These are phyloP conservation scores for Caenorhabditis doughertyi DNA, from an alignment of 2,888 invertebrate genomes.

Conservation along the genomic window DNA sequence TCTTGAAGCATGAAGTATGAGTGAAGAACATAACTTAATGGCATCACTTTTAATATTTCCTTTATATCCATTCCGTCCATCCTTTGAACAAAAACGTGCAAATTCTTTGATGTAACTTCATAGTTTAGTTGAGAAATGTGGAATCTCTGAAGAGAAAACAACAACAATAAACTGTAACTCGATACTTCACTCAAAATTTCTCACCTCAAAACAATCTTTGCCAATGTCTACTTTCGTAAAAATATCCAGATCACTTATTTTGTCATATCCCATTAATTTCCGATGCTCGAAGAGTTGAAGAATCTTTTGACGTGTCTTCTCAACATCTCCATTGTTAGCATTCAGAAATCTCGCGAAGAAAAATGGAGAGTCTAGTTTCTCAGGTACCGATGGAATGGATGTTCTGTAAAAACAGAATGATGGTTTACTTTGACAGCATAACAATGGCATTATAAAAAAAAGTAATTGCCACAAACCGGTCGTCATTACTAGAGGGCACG, in stretches of 20 bases:
- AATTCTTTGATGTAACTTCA: slow-evolving; percentile 73
- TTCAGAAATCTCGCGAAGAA: slow-evolving; percentile 75
- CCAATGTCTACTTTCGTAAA: slow-evolving; percentile 71
- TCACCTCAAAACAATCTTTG: slow-evolving; percentile 73
- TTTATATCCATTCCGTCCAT: slow-evolving; percentile 80
- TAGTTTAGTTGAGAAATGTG: slow-evolving; percentile 75
- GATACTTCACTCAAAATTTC: background rate
- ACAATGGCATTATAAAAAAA: slow-evolving; percentile 5
- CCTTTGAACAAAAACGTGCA: slow-evolving; percentile 79
- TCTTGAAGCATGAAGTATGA: slow-evolving; percentile 80
- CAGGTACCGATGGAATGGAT: slow-evolving; percentile 36
- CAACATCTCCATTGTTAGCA: slow-evolving; percentile 75
- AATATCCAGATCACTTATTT: slow-evolving; percentile 69
- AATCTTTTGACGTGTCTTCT: slow-evolving; percentile 55
- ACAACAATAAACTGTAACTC: too few relatives aligned
- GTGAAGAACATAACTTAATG: slow-evolving; percentile 78
- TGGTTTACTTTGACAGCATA: background rate
- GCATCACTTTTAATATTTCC: slow-evolving; percentile 79
- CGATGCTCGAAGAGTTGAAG: slow-evolving; percentile 52
- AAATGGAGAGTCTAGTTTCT: slow-evolving; percentile 71
- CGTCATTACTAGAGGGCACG: background rate
- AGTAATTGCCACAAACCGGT: background rate
- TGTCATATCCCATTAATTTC: slow-evolving; percentile 69
- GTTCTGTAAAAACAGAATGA: slow-evolving; percentile 24
- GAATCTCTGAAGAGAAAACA: slow-evolving; percentile 79